Conservation (phyloP, 2,797 vertebrate genomes). For the Sebastes ruberrimus region DNA sequence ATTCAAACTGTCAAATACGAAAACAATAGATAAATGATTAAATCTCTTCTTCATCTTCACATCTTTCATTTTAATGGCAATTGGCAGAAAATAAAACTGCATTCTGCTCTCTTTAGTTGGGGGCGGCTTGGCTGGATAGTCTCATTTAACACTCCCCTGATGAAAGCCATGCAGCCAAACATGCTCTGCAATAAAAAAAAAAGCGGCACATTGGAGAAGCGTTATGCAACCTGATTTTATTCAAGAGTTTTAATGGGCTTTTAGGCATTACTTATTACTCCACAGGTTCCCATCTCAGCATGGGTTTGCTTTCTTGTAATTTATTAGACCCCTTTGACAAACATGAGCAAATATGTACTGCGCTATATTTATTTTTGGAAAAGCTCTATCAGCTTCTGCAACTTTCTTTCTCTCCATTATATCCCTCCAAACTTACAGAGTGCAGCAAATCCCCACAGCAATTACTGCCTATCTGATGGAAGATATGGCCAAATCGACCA, state of each 20-base stretch:
- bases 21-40: background rate
- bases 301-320: background rate
- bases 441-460: constrained; percentile 15
- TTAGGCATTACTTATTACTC: constrained; percentile 1
- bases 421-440: constrained; percentile 1
- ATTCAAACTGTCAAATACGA: background rate
- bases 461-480: constrained; percentile 3
- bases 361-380: background rate
- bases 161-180: background rate
- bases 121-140: background rate
- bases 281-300: background rate
- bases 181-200: background rate
- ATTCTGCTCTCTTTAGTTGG: background rate
- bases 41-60: background rate
- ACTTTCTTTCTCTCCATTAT: background rate
- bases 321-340: background rate
- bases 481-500: constrained; percentile 2
- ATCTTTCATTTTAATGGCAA: background rate
- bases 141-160: background rate
- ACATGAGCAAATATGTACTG: background rate
- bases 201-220: background rate
- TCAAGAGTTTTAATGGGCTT: constrained; percentile 5
- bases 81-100: background rate
- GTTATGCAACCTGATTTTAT: constrained; percentile 3
- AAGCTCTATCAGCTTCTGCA: background rate